Base-by-base conservation (phyloP, 2,888 invertebrate species). In the Hartigia nigra region DNA sequence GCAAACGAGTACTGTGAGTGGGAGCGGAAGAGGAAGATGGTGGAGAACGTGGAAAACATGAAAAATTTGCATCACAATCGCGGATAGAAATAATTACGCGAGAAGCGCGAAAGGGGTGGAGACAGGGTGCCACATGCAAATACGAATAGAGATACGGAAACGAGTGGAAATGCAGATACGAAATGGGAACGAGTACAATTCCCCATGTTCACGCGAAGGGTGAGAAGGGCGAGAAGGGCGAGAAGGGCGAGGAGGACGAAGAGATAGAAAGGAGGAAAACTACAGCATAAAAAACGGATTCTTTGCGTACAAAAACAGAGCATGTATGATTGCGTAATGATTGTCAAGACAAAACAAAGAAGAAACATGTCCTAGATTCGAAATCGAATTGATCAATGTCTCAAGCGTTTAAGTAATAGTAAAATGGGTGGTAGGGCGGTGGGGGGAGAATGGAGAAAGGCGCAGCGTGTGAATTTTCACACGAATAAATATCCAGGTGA, bases 31-130 rank as follows among this genome's bases (percentile, higher is more conserved):
- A 3, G 77, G 77, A 74, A 81, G 82, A 81, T 80, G 76, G 74
- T 77, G 74, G 76, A 78, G 72, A 75, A 76, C 79, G 70, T 81
- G 85, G 86, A 88, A 89, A 90, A 89, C 90, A 90, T 88, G 82
- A 87, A 90, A 90, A 91, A 91, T 91, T 91, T 91, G 90, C 91
- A 91, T 91, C 82, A 91, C 91, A 91, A 91, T 91, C 90, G 91
- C 82, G 88, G 90, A 88, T 90, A 89, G 89, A 91, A 91, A 91
- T 91, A 91, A 91, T 91, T 90, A 91, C 89, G 88, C 88, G 87
- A 89, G 87, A 89, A 89, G 87, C 87, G 86, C 82, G 84, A 83
- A 84, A 85, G 83, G 85, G 82, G 75, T 69, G 82, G 80, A 76
- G 79, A 78, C 78, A 77, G 79, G 82, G 76, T 77, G 80, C 82